Percentiles rank a stretch among this genome's conserved stretches.
Conservation (phyloP, 2,888 invertebrate genomes). For the Drosophila nigricruria region DNA sequence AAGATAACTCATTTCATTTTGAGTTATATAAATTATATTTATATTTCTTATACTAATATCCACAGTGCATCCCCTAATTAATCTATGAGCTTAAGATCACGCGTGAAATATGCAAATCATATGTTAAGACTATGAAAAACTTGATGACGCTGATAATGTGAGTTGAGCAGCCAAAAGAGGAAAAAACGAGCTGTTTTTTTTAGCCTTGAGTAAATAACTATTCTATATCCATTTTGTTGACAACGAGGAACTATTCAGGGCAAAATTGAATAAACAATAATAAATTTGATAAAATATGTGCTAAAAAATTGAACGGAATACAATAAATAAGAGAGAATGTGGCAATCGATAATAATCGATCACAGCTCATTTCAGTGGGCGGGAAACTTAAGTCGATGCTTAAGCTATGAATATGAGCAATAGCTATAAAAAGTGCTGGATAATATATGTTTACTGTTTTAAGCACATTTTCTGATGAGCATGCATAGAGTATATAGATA, state of each 20-base stretch:
- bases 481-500: too few species aligned
- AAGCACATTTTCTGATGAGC: too few species aligned
- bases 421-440: not conserved
- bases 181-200: not conserved
- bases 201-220: not conserved
- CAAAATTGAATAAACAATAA: not conserved
- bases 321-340: not conserved
- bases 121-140: not conserved
- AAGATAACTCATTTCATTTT: not conserved
- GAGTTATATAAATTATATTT: not conserved
- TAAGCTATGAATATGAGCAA: too few species aligned
- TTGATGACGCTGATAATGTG: not conserved
- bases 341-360: not conserved
- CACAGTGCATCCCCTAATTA: not conserved
- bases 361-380: not conserved
- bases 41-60: not conserved
- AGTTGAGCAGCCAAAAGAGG: not conserved
- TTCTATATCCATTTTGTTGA: not conserved
- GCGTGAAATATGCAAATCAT: conserved; percentile 2
- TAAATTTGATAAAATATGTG: not conserved
- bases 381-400: not conserved
- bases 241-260: not conserved
- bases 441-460: not conserved
- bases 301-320: not conserved
- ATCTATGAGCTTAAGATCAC: not conserved